Evolutionary conservation across 2,888 invertebrate genomes (phyloP).

Genomic region (Monoplex corrugatus): DNA sequence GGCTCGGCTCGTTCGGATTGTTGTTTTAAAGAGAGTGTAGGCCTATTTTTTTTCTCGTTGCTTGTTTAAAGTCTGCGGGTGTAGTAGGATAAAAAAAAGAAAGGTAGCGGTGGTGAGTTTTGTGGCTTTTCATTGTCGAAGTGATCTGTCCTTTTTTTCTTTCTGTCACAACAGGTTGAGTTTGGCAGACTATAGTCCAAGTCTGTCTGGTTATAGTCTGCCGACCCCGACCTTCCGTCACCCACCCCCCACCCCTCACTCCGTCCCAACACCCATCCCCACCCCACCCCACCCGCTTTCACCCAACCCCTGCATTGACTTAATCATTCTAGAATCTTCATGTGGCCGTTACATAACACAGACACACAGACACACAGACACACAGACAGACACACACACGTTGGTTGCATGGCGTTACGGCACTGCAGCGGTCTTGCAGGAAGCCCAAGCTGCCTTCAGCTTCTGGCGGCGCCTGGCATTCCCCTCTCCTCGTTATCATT

Average conservation of each 20-base stretch:
- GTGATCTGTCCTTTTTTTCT: neutral
- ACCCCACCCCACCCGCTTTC: neutral
- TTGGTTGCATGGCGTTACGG: neutral
- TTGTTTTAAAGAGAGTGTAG: neutral
- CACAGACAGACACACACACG: neutral
- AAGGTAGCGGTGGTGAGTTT: neutral
- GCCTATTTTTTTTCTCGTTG: neutral
- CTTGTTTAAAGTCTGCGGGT: neutral
- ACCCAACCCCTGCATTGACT: neutral
- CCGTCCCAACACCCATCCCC: neutral
- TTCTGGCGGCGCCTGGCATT: neutral
- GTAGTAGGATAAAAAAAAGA: neutral
- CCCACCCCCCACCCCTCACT: neutral
- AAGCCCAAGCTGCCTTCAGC: too few relatives aligned
- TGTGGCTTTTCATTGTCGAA: neutral
- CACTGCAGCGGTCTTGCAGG: too few relatives aligned
- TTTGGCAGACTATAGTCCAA: too few relatives aligned
- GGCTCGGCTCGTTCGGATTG: neutral
- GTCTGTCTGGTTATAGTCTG: too few relatives aligned
- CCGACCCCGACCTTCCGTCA: neutral
- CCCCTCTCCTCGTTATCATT: neutral
- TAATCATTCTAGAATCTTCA: neutral
- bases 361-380: slow-evolving; percentile 2
- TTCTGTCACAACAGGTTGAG: too few relatives aligned
- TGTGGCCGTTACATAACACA: neutral